These are phyloP conservation scores for Limanda limanda DNA, from an alignment of 2,113 vertebrate genomes.

Conservation along the genomic window DNA sequence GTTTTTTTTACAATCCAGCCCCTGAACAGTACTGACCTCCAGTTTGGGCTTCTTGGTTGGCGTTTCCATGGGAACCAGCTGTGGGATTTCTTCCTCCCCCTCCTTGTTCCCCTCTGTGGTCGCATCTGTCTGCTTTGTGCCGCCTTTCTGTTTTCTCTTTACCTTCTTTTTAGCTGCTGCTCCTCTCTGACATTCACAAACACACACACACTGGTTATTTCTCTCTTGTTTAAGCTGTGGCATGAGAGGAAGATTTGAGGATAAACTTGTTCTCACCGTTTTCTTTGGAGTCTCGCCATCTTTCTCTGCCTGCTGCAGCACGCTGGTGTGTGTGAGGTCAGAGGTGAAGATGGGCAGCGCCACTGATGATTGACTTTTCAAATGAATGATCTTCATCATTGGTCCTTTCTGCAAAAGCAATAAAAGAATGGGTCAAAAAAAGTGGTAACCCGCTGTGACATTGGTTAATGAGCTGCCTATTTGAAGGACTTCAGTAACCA, in stretches of 20 bases:
- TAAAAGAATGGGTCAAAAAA: neutral
- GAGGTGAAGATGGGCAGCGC: conserved; percentile 88
- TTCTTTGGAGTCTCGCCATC: neutral
- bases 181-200: conserved; percentile 34
- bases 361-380: conserved; percentile 87
- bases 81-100: conserved; percentile 73
- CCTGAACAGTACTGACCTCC: conserved; percentile 65
- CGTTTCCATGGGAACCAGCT: conserved; percentile 78
- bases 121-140: neutral
- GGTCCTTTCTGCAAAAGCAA: conserved; percentile 81
- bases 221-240: neutral
- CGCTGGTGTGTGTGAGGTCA: conserved; percentile 65
- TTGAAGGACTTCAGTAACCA: too few species aligned
- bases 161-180: neutral
- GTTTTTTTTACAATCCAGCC: neutral
- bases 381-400: conserved; percentile 88
- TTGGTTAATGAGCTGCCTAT: too few species aligned
- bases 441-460: too few species aligned
- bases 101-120: neutral
- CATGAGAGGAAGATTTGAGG: neutral
- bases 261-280: conserved; percentile 30
- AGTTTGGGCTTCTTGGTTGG: conserved; percentile 74
- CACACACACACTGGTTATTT: neutral
- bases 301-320: conserved; percentile 51
- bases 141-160: neutral